phyloP scores from a whole-genome alignment of 2,113 vertebrate species.

The Heteronetta atricapilla region DNA sequence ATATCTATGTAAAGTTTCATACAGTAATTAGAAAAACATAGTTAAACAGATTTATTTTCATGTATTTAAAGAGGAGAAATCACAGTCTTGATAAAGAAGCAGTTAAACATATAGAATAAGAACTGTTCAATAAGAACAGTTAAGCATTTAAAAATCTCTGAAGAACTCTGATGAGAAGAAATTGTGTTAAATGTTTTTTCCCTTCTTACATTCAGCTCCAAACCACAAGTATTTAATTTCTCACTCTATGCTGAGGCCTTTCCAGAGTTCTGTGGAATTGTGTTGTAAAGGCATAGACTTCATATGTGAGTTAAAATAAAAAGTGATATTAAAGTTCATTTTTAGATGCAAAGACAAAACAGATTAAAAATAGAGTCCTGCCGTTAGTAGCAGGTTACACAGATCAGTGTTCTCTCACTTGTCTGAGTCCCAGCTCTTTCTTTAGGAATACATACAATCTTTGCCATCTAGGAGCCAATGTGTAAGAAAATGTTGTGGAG shows the following conservation, averaged over 20 bases:
- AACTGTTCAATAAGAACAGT: neutral
- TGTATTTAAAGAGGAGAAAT: neutral
- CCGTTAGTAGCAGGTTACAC: neutral
- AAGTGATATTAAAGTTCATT: neutral
- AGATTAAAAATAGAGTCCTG: neutral
- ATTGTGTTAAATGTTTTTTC: neutral
- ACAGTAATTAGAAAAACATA: neutral
- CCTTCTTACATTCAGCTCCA: neutral
- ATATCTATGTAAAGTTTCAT: neutral
- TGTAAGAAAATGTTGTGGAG: neutral
- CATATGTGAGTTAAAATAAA: neutral
- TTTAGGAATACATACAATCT: neutral
- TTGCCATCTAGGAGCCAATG: neutral
- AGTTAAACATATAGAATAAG: no score
- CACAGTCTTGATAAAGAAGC: neutral
- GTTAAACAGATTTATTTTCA: neutral
- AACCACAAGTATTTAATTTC: neutral
- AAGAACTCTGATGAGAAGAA: neutral
- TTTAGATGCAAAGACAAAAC: neutral
- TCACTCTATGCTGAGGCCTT: neutral
- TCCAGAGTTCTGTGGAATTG: neutral
- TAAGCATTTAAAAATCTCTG: neutral
- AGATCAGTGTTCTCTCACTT: neutral
- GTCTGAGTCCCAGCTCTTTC: neutral
- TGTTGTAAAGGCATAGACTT: neutral